Conservation (phyloP, 2,797 vertebrate genomes). For the Falco rusticolus region DNA sequence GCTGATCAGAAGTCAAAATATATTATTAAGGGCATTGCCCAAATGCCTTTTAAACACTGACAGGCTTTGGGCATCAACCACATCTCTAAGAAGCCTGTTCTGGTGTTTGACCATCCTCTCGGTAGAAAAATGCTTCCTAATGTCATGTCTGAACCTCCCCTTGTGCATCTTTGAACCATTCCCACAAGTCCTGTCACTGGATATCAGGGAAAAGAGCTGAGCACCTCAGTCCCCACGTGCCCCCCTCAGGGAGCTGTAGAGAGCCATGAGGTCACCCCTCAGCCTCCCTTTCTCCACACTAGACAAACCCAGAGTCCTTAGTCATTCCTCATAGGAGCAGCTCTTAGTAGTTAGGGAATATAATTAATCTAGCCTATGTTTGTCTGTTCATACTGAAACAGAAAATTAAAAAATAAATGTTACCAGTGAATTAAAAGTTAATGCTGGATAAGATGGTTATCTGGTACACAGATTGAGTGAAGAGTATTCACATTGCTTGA, state of each 20-base stretch:
- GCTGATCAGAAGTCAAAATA: not conserved
- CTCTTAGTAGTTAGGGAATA: not conserved
- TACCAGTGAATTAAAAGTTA: not conserved
- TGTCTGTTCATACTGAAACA: not conserved
- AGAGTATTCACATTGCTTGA: not conserved
- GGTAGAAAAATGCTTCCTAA: not conserved
- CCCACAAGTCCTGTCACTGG: rapidly evolving
- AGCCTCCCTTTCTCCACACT: not conserved
- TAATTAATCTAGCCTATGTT: not conserved
- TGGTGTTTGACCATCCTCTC: not conserved
- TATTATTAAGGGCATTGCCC: not conserved
- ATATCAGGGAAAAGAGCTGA: not conserved
- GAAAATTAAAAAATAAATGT: not conserved
- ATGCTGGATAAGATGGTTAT: not conserved
- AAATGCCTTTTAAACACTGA: not conserved
- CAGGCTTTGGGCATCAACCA: not conserved
- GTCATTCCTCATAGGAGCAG: not conserved
- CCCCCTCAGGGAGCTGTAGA: not conserved
- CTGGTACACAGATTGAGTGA: not conserved
- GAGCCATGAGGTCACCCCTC: not conserved
- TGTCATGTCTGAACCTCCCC: not conserved
- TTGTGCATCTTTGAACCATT: not conserved
- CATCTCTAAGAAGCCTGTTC: not conserved
- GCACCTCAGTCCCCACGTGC: not conserved
- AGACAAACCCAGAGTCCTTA: not conserved